Evolutionary conservation across 2,888 invertebrate species (phyloP).

Genomic region (Eurytoma adleriae): DNA sequence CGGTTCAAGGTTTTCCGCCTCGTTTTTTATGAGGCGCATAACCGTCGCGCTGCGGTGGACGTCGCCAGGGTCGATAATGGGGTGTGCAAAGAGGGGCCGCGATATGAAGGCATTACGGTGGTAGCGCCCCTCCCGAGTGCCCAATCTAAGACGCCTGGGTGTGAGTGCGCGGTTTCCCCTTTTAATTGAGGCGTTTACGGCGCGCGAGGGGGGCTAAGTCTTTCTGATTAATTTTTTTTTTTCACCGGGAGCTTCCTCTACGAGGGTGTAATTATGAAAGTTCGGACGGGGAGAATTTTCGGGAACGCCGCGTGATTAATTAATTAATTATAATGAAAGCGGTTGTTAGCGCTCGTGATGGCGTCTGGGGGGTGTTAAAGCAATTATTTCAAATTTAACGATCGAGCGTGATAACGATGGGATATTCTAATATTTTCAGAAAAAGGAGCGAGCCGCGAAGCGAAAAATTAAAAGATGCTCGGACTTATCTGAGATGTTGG

Average conservation of each 20-base stretch:
- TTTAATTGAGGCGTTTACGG: constrained; percentile 41
- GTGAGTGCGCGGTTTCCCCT: background rate
- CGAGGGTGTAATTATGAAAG: too few relatives aligned
- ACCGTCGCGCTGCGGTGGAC: background rate
- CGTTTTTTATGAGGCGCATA: background rate
- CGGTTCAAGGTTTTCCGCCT: background rate
- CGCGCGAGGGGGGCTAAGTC: background rate
- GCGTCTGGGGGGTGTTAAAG: too few relatives aligned
- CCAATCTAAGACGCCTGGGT: background rate
- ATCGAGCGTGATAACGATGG: too few relatives aligned
- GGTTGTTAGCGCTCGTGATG: too few relatives aligned
- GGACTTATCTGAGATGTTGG: too few relatives aligned
- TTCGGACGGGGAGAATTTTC: background rate
- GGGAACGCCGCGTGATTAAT: background rate
- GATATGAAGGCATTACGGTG: constrained; percentile 30
- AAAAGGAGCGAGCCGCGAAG: too few relatives aligned
- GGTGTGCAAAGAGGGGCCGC: constrained; percentile 6
- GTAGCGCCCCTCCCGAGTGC: background rate
- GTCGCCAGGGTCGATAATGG: constrained; percentile 25
- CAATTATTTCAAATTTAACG: too few relatives aligned
- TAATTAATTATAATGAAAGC: background rate
- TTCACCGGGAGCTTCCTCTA: background rate
- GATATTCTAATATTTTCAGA: too few relatives aligned
- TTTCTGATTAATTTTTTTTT: constrained; percentile 31
- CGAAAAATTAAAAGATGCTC: too few relatives aligned